phyloP scores from a whole-genome alignment of 2,113 vertebrate species.

The Marcusenius ussheri region DNA sequence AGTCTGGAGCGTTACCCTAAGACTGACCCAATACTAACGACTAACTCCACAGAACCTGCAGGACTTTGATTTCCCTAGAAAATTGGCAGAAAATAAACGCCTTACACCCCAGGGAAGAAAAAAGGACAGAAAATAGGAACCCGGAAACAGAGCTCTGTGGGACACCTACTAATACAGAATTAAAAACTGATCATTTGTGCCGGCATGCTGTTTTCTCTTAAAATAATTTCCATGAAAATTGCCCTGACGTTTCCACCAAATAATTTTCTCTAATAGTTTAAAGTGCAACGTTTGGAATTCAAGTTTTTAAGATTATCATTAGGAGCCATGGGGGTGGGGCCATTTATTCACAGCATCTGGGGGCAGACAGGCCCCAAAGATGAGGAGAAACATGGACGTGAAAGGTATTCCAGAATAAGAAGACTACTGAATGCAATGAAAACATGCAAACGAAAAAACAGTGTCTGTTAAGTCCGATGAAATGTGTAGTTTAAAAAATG shows the following conservation, averaged over 20 bases:
- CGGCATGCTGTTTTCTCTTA: not conserved
- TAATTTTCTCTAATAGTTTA: not conserved
- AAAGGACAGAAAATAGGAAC: not conserved
- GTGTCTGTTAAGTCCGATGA: not conserved
- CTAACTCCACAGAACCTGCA: not conserved
- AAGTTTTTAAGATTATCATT: not conserved
- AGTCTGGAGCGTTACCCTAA: not conserved
- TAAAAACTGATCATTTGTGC: not conserved
- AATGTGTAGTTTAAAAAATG: not conserved
- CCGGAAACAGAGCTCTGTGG: slow-evolving; percentile 5
- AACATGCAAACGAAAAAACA: not conserved
- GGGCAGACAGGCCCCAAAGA: not conserved
- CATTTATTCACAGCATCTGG: not conserved
- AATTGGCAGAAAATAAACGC: not conserved
- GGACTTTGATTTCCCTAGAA: not conserved
- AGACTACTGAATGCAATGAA: not conserved
- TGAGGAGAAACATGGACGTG: not conserved
- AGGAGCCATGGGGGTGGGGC: not conserved
- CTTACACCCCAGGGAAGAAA: not conserved
- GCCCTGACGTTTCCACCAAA: not conserved
- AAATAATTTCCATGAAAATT: not conserved
- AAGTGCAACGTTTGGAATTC: not conserved
- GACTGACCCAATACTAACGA: not conserved
- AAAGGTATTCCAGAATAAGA: not conserved
- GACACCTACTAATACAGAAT: not conserved